Evolutionary conservation across 2,113 vertebrate species (phyloP), one percentile per base, ranked within the genome.

Genomic region (Paradoxurus hermaphroditus): DNA sequence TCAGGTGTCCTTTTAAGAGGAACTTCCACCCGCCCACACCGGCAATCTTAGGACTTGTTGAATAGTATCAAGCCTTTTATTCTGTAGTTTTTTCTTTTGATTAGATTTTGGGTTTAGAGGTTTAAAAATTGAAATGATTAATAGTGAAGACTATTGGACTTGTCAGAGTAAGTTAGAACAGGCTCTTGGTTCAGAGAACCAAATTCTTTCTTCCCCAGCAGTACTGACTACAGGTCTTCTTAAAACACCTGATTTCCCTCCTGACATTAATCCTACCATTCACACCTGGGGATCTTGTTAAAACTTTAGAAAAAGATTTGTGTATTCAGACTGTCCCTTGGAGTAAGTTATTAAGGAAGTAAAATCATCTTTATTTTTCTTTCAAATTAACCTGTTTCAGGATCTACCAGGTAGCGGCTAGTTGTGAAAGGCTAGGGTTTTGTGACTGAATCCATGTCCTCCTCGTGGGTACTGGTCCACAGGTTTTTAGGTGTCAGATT

Each of bases 231-330:
- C 49, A 62, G 10, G 23, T 79, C 46, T 68, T 94, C 51, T 36
- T 31, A 41, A 90, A 53, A 73, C n/a, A 21, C 51, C 14, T 36
- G 10, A 44, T 75, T 65, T 95, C n/a, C 44, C 29, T 75, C 62
- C 29, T 85, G 49, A 78, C 29, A 14, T 70, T 51, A 90, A 15
- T 53, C 46, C 53, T 72, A 86, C 78, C 49, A 95, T 65, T 95
- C 81, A 95, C 8, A 85, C 27, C 13, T 44, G 62, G 88, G 70
- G 67, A 23, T 85, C 79, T 78, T 95, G 62, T 85, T 91, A 91
- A 95, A 90, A 27, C 46, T 95, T 90, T 36, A 46, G 68, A 84
- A 95, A 95, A 84, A 84, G 44, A 59, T 86, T 39, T 51, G 39
- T 78, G 4, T 86, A 25, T 86, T 91, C 41, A 73, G 44, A 39